Conservation (phyloP, 2,888 invertebrate species). For the Onchidella celtica region DNA sequence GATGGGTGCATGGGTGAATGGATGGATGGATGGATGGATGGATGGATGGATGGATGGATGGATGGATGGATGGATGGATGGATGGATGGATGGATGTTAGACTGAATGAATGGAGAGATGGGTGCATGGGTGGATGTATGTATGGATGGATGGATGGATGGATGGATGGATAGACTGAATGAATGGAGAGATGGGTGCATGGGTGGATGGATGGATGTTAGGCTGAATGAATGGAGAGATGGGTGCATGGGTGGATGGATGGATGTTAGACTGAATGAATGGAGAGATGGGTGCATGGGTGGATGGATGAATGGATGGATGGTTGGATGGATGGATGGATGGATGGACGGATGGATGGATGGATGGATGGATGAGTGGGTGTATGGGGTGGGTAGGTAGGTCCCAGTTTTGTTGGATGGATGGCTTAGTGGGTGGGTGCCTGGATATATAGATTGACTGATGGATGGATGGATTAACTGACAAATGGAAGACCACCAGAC, state of each 20-base stretch:
- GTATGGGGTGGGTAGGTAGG: not conserved
- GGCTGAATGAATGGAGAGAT: too few species aligned
- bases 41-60: constrained; percentile 17
- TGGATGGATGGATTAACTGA: not conserved
- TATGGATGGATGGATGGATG: not conserved
- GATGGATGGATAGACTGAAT: not conserved
- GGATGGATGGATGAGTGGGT: too few species aligned
- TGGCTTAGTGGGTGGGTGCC: too few species aligned
- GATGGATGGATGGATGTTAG: not conserved
- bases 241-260: too few species aligned
- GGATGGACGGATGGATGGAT: too few species aligned
- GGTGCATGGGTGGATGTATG: not conserved
- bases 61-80: constrained; percentile 8
- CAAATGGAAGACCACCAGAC: not conserved
- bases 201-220: not conserved
- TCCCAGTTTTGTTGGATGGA: not conserved
- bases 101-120: not conserved
- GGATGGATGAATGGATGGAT: too few species aligned
- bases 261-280: too few species aligned
- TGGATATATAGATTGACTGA: too few species aligned
- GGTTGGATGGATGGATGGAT: too few species aligned
- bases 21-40: constrained; percentile 8
- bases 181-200: not conserved
- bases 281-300: too few species aligned
- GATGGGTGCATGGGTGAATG: not conserved